Percentiles rank a stretch among this genome's conserved stretches.
Conservation (phyloP, 2,113 vertebrate species). For the Dolichallabes microphthalmus region DNA sequence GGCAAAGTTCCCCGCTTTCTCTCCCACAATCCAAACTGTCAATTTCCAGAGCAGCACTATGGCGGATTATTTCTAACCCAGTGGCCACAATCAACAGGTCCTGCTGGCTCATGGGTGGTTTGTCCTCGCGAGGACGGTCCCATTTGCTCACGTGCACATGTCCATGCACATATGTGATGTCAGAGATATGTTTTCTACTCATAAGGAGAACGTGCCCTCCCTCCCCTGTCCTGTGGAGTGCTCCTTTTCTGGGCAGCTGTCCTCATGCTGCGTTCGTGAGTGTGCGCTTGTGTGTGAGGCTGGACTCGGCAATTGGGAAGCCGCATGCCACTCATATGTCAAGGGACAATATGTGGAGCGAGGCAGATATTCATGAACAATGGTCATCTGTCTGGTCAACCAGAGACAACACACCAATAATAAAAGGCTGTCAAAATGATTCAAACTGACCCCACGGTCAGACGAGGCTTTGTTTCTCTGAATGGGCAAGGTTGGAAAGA, state of each 20-base stretch:
- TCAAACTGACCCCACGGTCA: conserved; percentile 49
- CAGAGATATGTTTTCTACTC: conserved; percentile 38
- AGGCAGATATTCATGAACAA: conserved; percentile 62
- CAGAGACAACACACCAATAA: conserved; percentile 49
- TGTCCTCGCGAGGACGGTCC: conserved; percentile 37
- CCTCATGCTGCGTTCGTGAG: conserved; percentile 31
- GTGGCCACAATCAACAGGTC: conserved; percentile 49
- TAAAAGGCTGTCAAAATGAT: conserved; percentile 62
- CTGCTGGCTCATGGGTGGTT: conserved; percentile 45
- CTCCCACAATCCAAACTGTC: conserved; percentile 55
- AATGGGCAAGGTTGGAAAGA: conserved; percentile 44
- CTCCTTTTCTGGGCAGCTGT: conserved; percentile 44
- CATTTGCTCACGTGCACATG: conserved; percentile 34
- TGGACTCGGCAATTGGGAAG: conserved; percentile 46
- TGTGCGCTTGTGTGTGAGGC: conserved; percentile 46
- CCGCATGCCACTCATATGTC: conserved; percentile 55
- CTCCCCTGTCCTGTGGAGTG: conserved; percentile 36
- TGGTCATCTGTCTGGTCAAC: conserved; percentile 59
- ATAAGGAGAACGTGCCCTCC: conserved; percentile 27
- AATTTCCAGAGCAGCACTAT: conserved; percentile 50
- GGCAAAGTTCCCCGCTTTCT: conserved; percentile 53
- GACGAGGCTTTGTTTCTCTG: conserved; percentile 51
- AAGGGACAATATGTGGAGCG: conserved; percentile 52
- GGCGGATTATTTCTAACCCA: conserved; percentile 53
- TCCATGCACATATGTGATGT: conserved; percentile 32